A percentile compares a stretch with the other conserved stretches of the same genome.
phyloP scores from a whole-genome alignment of 2,888 invertebrate species.

The Apodemia zela region DNA sequence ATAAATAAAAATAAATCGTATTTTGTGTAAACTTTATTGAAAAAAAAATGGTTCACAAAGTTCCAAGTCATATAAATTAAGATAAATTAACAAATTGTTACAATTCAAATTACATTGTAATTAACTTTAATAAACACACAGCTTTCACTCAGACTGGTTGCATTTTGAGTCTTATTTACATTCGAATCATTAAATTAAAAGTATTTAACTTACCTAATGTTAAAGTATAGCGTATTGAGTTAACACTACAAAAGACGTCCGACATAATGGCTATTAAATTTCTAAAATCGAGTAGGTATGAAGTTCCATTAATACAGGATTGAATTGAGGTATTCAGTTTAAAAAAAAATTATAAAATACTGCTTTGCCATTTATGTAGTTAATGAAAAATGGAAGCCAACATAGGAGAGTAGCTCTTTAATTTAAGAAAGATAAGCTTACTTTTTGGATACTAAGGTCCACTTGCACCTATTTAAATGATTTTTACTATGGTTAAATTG shows the following conservation, averaged over 20 bases:
- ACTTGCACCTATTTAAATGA: no score
- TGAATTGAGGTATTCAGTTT: no score
- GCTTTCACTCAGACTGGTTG: slow-evolving; percentile 16
- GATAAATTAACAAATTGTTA: slow-evolving; percentile 48
- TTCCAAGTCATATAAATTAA: slow-evolving; percentile 42
- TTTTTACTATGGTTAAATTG: no score
- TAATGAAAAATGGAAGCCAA: no score
- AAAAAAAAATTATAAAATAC: no score
- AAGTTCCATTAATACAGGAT: neutral
- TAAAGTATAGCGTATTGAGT: neutral
- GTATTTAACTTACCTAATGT: neutral
- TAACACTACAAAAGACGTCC: neutral
- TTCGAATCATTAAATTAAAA: slow-evolving; percentile 5
- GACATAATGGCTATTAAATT: neutral
- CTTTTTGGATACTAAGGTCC: no score
- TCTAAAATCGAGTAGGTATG: neutral
- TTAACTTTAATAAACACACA: slow-evolving; percentile 16
- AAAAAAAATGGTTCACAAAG: slow-evolving; percentile 40
- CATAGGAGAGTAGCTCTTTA: no score
- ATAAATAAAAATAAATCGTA: no score
- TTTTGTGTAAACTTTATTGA: no score
- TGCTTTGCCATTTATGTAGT: no score
- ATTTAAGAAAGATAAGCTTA: no score
- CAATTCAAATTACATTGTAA: slow-evolving; percentile 17
- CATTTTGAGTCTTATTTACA: slow-evolving; percentile 17